These are phyloP conservation scores for Burhinus bistriatus DNA, from an alignment of 2,113 vertebrate genomes.

Conservation along the genomic window DNA sequence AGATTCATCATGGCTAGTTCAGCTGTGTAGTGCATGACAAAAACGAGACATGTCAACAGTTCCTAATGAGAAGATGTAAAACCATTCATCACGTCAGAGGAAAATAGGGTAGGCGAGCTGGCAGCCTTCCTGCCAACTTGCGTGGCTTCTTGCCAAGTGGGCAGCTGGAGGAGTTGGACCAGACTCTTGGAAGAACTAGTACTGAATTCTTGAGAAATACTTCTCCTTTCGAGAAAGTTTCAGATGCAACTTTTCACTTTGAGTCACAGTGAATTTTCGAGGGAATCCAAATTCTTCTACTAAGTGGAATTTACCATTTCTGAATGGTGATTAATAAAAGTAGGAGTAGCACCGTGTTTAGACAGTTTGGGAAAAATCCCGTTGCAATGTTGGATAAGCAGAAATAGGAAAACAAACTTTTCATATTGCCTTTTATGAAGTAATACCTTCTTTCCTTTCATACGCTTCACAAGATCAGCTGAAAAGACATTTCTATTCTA, in stretches of 20 bases:
- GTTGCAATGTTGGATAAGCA: neutral
- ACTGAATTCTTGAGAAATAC: neutral
- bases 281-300: neutral
- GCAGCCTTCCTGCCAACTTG: conserved; percentile 1
- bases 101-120: conserved; percentile 31
- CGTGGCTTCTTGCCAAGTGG: neutral
- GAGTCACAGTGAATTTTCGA: neutral
- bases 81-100: conserved; percentile 5
- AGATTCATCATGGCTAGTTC: neutral
- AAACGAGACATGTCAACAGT: conserved; percentile 5
- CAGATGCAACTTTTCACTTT: neutral
- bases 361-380: neutral
- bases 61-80: conserved; percentile 34
- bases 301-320: neutral
- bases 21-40: conserved; percentile 27
- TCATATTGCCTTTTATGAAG: neutral
- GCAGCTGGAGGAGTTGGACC: conserved; percentile 44
- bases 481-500: neutral
- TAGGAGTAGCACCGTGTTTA: neutral
- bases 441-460: neutral
- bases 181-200: neutral
- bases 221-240: neutral
- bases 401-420: neutral
- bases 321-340: neutral
- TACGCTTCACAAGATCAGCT: neutral